phyloP scores from a whole-genome alignment of 1,140 invertebrate species.

The Epicauta chinensis region DNA sequence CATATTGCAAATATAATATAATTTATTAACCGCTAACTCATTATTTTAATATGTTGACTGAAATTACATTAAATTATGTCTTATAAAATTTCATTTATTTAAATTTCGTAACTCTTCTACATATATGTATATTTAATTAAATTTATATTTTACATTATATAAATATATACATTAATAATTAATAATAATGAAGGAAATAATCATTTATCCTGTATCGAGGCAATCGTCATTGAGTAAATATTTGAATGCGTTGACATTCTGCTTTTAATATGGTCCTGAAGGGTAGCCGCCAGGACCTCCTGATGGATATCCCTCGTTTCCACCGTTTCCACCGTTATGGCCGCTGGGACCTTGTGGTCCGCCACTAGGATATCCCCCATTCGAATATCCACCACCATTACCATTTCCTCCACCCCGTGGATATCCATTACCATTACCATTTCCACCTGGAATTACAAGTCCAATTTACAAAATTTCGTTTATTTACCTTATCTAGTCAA shows the following conservation, averaged over 20 bases:
- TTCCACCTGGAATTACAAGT: constrained; percentile 18
- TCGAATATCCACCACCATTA: constrained; percentile 26
- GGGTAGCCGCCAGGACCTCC: constrained; percentile 16
- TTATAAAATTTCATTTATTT: too few relatives aligned
- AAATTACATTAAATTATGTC: too few relatives aligned
- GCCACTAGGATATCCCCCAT: constrained; percentile 35
- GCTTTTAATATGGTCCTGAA: constrained; percentile 6
- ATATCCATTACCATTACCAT: constrained; percentile 4
- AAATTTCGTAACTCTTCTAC: too few relatives aligned
- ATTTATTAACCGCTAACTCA: too few relatives aligned
- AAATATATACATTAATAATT: too few relatives aligned
- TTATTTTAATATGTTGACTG: too few relatives aligned
- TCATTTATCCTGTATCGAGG: constrained; percentile 1
- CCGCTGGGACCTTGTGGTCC: constrained; percentile 38
- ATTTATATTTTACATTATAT: too few relatives aligned
- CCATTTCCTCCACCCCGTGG: constrained; percentile 18
- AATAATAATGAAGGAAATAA: not conserved
- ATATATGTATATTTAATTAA: too few relatives aligned
- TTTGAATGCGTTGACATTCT: too few relatives aligned
- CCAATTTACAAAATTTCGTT: too few relatives aligned
- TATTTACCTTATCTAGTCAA: too few relatives aligned
- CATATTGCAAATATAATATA: too few relatives aligned
- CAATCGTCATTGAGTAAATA: constrained; percentile 4
- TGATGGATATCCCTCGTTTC: constrained; percentile 35
- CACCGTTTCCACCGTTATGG: constrained; percentile 30